Conservation (phyloP, 2,113 vertebrate species). For the Percina caprodes region DNA sequence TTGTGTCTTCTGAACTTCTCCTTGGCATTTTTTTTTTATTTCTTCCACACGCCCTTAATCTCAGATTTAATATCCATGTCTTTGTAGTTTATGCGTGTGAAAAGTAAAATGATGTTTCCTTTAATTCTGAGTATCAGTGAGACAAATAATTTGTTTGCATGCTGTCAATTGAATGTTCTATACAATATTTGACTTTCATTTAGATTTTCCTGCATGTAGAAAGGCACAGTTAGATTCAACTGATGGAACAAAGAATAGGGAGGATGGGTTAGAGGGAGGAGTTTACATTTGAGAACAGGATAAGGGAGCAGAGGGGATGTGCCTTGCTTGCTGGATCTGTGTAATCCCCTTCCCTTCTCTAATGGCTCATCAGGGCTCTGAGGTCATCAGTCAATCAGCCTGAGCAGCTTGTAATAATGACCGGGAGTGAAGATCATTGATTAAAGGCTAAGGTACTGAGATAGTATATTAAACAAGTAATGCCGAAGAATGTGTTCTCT, state of each 20-base stretch:
- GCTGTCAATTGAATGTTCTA: not conserved
- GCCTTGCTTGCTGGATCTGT: slow-evolving; percentile 27
- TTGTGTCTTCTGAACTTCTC: not conserved
- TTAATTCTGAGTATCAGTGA: not conserved
- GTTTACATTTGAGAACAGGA: slow-evolving; percentile 37
- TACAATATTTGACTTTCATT: slow-evolving; percentile 1
- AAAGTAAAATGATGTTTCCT: not conserved
- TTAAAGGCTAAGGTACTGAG: not conserved
- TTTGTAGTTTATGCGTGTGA: slow-evolving; percentile 27
- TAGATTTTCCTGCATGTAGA: not conserved
- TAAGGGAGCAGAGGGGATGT: slow-evolving; percentile 21
- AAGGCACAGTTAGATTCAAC: slow-evolving; percentile 13
- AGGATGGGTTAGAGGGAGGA: slow-evolving; percentile 23
- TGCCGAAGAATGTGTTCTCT: not conserved
- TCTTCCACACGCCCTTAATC: not conserved
- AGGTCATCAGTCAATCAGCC: slow-evolving; percentile 42
- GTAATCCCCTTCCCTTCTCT: slow-evolving; percentile 19
- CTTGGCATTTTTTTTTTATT: not conserved
- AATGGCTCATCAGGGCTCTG: slow-evolving; percentile 9
- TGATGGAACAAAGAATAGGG: slow-evolving; percentile 28
- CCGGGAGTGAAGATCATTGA: not conserved
- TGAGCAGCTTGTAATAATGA: slow-evolving; percentile 29
- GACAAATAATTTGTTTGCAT: slow-evolving; percentile 10
- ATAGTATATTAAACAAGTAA: not conserved
- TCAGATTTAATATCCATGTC: not conserved